Conservation (phyloP, 2,888 invertebrate species). For the Monoplex corrugatus region DNA sequence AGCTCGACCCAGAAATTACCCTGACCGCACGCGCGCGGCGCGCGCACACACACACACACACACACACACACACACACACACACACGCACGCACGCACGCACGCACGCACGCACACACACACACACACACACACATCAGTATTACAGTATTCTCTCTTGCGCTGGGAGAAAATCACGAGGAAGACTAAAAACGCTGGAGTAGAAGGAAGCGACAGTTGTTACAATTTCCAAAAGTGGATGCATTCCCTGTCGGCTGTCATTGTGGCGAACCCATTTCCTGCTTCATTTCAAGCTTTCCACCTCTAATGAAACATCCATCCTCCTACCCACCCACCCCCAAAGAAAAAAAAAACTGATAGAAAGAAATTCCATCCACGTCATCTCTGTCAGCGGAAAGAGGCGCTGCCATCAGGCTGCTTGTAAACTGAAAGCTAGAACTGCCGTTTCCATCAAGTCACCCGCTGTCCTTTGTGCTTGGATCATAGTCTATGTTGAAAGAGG, state of each 20-base stretch:
- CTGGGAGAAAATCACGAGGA: too few species aligned
- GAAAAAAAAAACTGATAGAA: too few species aligned
- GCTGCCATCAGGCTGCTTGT: not conserved
- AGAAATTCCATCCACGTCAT: too few species aligned
- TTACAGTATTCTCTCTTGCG: too few species aligned
- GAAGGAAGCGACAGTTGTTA: constrained; percentile 6
- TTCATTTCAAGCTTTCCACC: constrained; percentile 19
- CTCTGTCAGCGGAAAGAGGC: not conserved
- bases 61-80: not conserved
- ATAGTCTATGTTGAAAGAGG: constrained; percentile 14
- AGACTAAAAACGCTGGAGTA: too few species aligned
- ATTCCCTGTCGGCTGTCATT: not conserved
- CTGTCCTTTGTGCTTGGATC: not conserved
- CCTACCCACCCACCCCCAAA: too few species aligned
- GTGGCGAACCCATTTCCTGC: constrained; percentile 39
- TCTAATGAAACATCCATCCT: constrained; percentile 12
- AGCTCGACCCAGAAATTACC: too few species aligned
- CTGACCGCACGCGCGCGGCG: too few species aligned
- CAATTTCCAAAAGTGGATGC: not conserved
- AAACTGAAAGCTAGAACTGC: constrained; percentile 5
- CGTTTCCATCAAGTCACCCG: not conserved
- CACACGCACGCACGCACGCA: not conserved
- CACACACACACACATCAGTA: not conserved
- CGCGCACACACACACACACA: not conserved
- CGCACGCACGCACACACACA: not conserved